Evolutionary conservation across 2,888 invertebrate genomes (phyloP).

Genomic region (Scelioninae gen. 2): DNA sequence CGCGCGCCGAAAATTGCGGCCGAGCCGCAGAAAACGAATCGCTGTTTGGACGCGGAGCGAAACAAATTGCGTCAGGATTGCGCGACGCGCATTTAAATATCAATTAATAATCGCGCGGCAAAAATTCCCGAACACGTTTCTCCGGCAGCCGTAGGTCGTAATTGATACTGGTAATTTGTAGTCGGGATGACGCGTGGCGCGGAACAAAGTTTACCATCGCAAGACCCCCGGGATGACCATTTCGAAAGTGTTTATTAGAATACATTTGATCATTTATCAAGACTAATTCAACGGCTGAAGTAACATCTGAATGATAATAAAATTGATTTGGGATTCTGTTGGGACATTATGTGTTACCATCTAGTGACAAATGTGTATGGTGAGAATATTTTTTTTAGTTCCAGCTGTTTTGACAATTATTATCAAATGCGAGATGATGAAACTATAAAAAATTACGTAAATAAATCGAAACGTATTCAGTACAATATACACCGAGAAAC

Average conservation of each 20-base stretch:
- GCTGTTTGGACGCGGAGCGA: slow-evolving; percentile 9
- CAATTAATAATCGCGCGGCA: slow-evolving; percentile 8
- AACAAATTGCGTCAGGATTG: slow-evolving; percentile 14
- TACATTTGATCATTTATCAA: slow-evolving; percentile 23
- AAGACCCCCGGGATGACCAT: background rate
- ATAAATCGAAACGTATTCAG: no score
- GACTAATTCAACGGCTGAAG: slow-evolving; percentile 5
- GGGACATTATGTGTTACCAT: no score
- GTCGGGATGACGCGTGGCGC: background rate
- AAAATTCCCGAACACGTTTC: slow-evolving; percentile 3
- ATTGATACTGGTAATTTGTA: slow-evolving; percentile 40
- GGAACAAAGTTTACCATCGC: slow-evolving; percentile 18
- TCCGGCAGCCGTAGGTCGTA: slow-evolving; percentile 5
- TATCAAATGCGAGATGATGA: no score
- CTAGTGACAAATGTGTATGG: no score
- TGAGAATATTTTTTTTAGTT: no score
- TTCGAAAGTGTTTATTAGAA: slow-evolving; percentile 25
- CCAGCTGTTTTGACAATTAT: no score
- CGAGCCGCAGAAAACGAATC: slow-evolving; percentile 5
- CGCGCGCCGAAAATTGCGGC: slow-evolving; percentile 2
- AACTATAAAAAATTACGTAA: no score
- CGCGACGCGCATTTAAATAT: slow-evolving; percentile 6
- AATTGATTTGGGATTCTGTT: no score
- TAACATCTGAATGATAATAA: no score
- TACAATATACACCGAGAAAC: no score